These are phyloP conservation scores for Gobio occitaniae DNA, from an alignment of 2,797 vertebrate species.

Conservation along the genomic window DNA sequence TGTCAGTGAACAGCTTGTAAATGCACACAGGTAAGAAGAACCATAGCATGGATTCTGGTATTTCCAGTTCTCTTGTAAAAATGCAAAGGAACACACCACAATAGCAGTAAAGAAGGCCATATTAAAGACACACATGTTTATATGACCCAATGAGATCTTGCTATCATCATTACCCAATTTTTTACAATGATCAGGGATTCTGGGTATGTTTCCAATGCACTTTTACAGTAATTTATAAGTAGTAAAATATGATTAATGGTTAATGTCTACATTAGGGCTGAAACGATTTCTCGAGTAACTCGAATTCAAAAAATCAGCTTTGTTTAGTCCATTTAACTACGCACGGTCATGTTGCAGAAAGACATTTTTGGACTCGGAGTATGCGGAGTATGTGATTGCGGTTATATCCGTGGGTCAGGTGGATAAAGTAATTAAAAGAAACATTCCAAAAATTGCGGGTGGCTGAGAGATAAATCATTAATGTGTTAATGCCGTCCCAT, in stretches of 20 bases:
- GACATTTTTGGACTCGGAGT: no score
- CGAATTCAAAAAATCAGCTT: no score
- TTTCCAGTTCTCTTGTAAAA: conserved; percentile 10
- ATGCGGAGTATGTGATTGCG: no score
- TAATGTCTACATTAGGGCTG: neutral
- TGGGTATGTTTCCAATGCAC: conserved; percentile 19
- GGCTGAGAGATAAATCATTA: no score
- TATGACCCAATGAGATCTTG: neutral
- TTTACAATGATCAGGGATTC: neutral
- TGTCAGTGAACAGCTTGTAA: conserved; percentile 23
- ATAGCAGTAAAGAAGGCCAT: neutral
- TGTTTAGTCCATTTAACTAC: no score
- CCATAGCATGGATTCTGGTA: neutral
- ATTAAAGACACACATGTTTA: neutral
- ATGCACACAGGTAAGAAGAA: conserved; percentile 29
- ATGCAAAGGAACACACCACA: conserved; percentile 6
- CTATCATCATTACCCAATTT: neutral
- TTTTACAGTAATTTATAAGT: conserved; percentile 4
- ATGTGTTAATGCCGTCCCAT: no score
- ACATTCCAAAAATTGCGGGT: no score
- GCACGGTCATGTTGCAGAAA: no score
- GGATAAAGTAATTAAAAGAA: no score
- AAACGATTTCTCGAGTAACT: no score
- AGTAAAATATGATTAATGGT: neutral
- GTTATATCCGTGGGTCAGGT: no score